Evolutionary conservation across 2,113 vertebrate species (phyloP), one percentile per base, ranked within the genome.

Genomic region (Planiliza haematocheilus): DNA sequence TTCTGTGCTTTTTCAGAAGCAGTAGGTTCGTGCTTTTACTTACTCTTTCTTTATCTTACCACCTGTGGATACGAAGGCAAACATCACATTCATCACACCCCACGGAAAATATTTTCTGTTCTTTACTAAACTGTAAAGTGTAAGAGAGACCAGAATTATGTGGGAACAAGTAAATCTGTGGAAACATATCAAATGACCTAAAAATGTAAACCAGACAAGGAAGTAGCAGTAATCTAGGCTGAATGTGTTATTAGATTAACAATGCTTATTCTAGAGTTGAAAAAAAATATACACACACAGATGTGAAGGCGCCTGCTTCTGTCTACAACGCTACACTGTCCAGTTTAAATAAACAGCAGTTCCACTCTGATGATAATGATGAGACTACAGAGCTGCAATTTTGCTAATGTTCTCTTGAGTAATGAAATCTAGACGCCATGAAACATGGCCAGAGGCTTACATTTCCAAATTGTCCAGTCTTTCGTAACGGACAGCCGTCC

Each of bases 321-420:
- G 57, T 12, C 68, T 61, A 56, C 68, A 80, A 61, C 39, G 51
- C 46, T 48, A 7, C 3, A 34, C 60, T 53, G 51, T 68, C 74
- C 70, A 62, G 4, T 18, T 57, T 38, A 79, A 88, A 90, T 83
- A 88, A 90, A 87, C 79, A 81, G 41, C 48, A 41, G 14, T 57
- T 42, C 41, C 30, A 14, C 20, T 52, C 20, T 74, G 14, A 64
- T 4, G 62, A 38, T 73, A 30, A 69, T 64, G 46, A 69, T 64
- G 41, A 50, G 20, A 20, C 16, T 21, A 50, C 45, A 17, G 18
- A 56, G 56, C 41, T 39, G 51, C 34, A 59, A 41, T 55, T 43
- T 58, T 43, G 12, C 34, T 42, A 39, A 51, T 71, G 49, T 55
- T 49, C 45, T 21, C 8, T 41, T 7, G 2, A 42, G 16, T 39